Conservation (phyloP, 2,113 vertebrate species). For the Climacteris rufus region DNA sequence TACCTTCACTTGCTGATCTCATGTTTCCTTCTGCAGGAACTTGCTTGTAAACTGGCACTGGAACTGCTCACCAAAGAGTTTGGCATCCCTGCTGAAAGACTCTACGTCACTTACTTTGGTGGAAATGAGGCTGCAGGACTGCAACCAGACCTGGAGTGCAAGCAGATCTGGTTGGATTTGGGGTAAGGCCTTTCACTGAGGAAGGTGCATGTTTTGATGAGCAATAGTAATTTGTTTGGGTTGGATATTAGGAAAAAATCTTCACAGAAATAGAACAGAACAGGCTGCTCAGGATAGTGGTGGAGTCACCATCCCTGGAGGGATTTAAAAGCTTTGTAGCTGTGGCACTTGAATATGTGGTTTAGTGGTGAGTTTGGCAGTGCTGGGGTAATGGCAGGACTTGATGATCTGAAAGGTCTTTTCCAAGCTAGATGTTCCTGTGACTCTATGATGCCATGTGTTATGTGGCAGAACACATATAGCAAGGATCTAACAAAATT, state of each 20-base stretch:
- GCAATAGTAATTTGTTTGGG: neutral
- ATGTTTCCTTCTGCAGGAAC: constrained; percentile 72
- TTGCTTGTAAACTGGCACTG: constrained; percentile 93
- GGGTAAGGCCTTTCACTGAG: constrained; percentile 74
- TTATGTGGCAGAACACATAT: neutral
- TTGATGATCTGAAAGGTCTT: neutral
- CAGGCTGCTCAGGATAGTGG: neutral
- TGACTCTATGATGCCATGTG: neutral
- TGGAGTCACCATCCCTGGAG: neutral
- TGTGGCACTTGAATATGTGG: neutral
- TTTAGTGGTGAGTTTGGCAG: neutral
- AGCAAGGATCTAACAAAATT: neutral
- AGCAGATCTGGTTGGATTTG: constrained; percentile 94
- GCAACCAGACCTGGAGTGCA: constrained; percentile 94
- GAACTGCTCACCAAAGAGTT: constrained; percentile 93
- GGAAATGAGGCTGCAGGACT: constrained; percentile 86
- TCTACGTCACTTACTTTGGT: constrained; percentile 98
- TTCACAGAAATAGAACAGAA: neutral
- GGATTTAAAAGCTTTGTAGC: neutral
- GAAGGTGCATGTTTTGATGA: neutral
- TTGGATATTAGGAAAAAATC: neutral
- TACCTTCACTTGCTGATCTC: neutral
- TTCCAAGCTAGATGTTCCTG: neutral
- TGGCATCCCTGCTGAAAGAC: constrained; percentile 88
- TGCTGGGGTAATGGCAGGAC: neutral